Conservation (phyloP, 2,888 invertebrate species). For the Pterostichus niger region DNA sequence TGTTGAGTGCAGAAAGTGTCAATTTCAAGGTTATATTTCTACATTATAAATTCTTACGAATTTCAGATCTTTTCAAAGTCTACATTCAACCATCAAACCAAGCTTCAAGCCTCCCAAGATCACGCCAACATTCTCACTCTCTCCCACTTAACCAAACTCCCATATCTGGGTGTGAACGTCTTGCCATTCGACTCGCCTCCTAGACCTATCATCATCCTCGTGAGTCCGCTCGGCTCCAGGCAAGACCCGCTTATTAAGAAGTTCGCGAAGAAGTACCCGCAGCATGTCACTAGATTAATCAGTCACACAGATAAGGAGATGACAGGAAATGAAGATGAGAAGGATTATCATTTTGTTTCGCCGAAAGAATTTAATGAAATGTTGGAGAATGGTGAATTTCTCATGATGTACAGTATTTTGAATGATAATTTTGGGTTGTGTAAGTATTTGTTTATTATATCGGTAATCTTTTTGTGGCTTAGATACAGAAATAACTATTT, state of each 20-base stretch:
- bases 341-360: conserved; percentile 73
- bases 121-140: conserved; percentile 73
- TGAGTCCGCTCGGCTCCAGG: conserved; percentile 75
- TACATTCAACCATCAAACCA: conserved; percentile 72
- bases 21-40: too few relatives aligned
- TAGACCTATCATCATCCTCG: conserved; percentile 75
- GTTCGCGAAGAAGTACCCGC: conserved; percentile 70
- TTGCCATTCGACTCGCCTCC: conserved; percentile 74
- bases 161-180: conserved; percentile 71
- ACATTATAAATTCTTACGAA: too few relatives aligned
- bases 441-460: conserved; percentile 53
- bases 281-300: conserved; percentile 67
- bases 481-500: too few relatives aligned
- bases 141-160: conserved; percentile 72
- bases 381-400: conserved; percentile 75
- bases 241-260: conserved; percentile 51
- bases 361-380: conserved; percentile 74
- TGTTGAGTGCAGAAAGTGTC: too few relatives aligned
- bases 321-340: conserved; percentile 71
- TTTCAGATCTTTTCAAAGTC: conserved; percentile 58
- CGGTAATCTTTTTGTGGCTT: too few relatives aligned
- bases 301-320: conserved; percentile 75
- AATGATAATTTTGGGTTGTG: conserved; percentile 76
- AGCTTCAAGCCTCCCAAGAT: conserved; percentile 72
- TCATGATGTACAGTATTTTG: conserved; percentile 75